These are phyloP conservation scores for Ciona savignyi DNA, from an alignment of 23 tunicate genomes.

Conservation along the genomic window DNA sequence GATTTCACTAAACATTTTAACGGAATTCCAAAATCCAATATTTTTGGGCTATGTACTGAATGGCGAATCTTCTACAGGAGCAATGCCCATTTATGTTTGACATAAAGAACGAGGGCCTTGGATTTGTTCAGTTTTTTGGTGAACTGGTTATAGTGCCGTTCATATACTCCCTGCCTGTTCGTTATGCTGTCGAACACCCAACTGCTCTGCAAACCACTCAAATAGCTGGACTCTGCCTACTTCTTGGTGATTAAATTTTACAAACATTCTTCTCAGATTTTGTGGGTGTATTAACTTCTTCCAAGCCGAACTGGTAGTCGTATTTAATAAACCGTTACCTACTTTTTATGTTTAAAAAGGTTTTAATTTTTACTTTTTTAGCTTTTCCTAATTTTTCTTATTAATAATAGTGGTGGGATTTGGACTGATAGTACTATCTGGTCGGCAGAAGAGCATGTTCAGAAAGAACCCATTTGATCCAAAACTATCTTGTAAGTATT, in stretches of 20 bases:
- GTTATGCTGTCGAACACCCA: conserved; percentile 25
- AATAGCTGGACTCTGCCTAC: neutral
- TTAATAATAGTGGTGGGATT: conserved; percentile 63
- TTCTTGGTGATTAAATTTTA: neutral
- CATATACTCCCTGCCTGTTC: conserved; percentile 50
- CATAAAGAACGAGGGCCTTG: conserved; percentile 78
- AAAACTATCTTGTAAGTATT: conserved; percentile 32
- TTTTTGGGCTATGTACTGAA: too few relatives aligned
- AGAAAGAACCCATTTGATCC: conserved; percentile 77
- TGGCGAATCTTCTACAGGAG: conserved; percentile 39
- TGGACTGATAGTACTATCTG: conserved; percentile 32
- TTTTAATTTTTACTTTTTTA: too few relatives aligned
- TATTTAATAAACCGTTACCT: too few relatives aligned
- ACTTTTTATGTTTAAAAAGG: too few relatives aligned
- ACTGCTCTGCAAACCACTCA: neutral
- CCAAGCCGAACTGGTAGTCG: too few relatives aligned
- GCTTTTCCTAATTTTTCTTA: too few relatives aligned
- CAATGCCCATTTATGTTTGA: conserved; percentile 76
- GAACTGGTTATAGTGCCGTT: conserved; percentile 80
- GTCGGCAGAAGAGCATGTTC: conserved; percentile 54
- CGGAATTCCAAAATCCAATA: too few relatives aligned
- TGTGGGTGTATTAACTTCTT: too few relatives aligned
- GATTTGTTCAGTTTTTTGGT: conserved; percentile 64
- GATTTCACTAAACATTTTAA: too few relatives aligned
- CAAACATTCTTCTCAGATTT: too few relatives aligned